These are phyloP conservation scores for Sylvicola cinctus DNA, from an alignment of 2,888 invertebrate species.

Conservation along the genomic window DNA sequence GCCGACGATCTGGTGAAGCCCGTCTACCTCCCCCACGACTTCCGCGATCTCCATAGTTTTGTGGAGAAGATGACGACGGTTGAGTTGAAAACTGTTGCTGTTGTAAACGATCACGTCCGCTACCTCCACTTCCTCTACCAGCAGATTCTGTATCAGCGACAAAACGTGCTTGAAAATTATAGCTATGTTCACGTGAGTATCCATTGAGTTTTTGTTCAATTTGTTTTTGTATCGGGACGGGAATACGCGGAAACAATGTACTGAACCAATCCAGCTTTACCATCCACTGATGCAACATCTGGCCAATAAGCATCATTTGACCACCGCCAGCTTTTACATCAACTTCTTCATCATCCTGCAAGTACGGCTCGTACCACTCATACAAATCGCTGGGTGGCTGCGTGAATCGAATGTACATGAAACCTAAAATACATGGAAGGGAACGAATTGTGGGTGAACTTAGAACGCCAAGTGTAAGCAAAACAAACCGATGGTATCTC, in stretches of 20 bases:
- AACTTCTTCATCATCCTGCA: conserved; percentile 91
- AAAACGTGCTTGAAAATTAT: conserved; percentile 13
- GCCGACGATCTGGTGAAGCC: conserved; percentile 9
- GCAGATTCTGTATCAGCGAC: conserved; percentile 6
- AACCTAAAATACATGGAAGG: conserved; percentile 29
- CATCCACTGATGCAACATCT: conserved; percentile 77
- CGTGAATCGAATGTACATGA: conserved; percentile 74
- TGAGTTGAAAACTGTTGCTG: conserved; percentile 8
- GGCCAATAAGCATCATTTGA: conserved; percentile 74
- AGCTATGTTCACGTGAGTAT: conserved; percentile 31
- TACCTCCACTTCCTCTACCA: conserved; percentile 11
- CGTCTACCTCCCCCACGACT: conserved; percentile 10
- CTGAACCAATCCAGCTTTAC: conserved; percentile 98
- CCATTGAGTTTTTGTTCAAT: conserved; percentile 57
- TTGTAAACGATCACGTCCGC: conserved; percentile 10
- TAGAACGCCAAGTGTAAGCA: conserved; percentile 6
- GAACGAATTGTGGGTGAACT: conserved; percentile 6
- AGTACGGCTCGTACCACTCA: conserved; percentile 91
- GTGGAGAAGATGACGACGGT: conserved; percentile 21
- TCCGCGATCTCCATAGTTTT: conserved; percentile 14
- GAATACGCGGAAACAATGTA: conserved; percentile 94
- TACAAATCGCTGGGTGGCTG: conserved; percentile 90
- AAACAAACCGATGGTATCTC: no score
- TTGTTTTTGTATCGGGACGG: conserved; percentile 90
- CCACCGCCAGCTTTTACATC: conserved; percentile 98